Base-by-base conservation (phyloP, 2,113 vertebrate genomes). In the Okapia johnstoni region DNA sequence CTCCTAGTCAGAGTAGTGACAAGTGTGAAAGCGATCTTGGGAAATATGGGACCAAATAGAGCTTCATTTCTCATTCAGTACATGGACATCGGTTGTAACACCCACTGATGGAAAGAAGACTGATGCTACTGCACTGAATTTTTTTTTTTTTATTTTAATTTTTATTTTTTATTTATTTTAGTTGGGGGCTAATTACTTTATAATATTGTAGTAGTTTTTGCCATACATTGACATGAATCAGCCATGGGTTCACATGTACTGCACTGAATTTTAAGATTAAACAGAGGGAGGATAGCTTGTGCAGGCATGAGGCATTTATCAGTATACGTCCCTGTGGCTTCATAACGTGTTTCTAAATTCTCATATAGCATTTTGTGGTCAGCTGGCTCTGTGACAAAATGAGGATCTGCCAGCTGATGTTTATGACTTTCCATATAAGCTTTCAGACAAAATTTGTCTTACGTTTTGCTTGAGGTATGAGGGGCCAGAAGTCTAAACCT, bases 21-120 rank as follows among this genome's bases (percentile, higher is more conserved):
- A 7, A n/a, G 63, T 26, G 23, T 25, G 26, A 26, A 36, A 12
- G 63, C 2, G 7, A 6, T 16, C 21, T 28, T 28, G 33, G 19
- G 43, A 46, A 55, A 36, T 1, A 23, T 0, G 1, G 36, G 36
- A 4, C 61, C 17, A 1, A 0, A 15, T 16, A 5, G 15, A 46
- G 28, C 61, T 14, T 16, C 54, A 25, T n/a, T 46, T 28, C 43
- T 79, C 50, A 4, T 48, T 40, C 55, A 3, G 61, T 17, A 11
- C 15, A 0, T 2, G 11, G 80, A 40, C 25, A 14, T 3, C 8
- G 4, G 36, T n/a, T 0, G 17, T 16, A 14, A 36, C n/a, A 33
- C 50, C 66, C 33, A 10, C 30, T 8, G 11, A 46, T 30, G 23
- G 88, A 43, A 50, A 52, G 26, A 25, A 30, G 85, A 60, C 6